Conservation (phyloP, 2,113 vertebrate species). For the Rhizomys pruinosus region DNA sequence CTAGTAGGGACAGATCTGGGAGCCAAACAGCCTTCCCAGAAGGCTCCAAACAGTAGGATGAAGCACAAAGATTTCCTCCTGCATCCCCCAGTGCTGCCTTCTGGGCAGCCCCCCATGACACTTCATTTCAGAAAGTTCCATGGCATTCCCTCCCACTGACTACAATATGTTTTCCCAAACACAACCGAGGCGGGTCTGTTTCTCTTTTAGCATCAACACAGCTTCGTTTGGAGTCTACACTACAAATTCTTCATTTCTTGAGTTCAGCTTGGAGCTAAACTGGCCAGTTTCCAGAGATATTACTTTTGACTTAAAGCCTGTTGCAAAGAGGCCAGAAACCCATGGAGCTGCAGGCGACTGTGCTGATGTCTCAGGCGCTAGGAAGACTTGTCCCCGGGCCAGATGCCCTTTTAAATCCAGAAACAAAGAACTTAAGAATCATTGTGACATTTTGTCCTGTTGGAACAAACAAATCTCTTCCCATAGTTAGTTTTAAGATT, state of each 20-base stretch:
- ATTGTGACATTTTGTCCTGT: too few relatives aligned
- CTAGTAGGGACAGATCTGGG: neutral
- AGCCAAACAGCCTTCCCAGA: too few relatives aligned
- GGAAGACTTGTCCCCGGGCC: neutral
- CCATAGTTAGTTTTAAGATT: too few relatives aligned
- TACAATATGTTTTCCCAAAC: neutral
- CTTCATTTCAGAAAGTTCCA: neutral
- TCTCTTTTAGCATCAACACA: neutral
- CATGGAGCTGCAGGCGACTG: neutral
- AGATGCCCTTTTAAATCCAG: slow-evolving; percentile 32
- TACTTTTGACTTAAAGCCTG: neutral
- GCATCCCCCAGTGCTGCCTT: too few relatives aligned
- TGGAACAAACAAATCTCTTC: too few relatives aligned
- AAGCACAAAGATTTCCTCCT: rapidly evolving
- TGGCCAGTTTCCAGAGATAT: neutral
- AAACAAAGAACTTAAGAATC: slow-evolving; percentile 42
- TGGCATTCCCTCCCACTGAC: neutral
- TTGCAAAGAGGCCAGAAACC: neutral
- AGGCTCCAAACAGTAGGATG: rapidly evolving
- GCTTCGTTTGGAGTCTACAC: neutral
- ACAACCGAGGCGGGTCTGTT: neutral
- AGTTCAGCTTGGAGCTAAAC: neutral
- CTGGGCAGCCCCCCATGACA: rapidly evolving
- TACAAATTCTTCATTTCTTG: neutral
- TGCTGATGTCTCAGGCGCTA: neutral